Evolutionary conservation across 2,888 invertebrate genomes (phyloP).

Genomic region (Apamea crenata): DNA sequence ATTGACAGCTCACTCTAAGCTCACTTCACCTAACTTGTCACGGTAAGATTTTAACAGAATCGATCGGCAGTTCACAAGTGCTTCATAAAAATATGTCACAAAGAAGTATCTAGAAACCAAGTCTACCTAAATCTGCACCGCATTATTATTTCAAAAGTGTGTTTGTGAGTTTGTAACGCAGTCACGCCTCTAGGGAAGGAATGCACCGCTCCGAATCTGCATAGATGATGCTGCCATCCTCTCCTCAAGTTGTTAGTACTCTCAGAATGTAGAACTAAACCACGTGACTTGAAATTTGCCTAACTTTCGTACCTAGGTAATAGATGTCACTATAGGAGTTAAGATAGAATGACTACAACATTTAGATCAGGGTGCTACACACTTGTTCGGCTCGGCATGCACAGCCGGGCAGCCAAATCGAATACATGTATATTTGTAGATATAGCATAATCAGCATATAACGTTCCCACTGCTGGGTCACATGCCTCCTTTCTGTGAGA

Average conservation of each 20-base stretch:
- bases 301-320: background rate
- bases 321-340: background rate
- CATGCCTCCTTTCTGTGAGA: no score
- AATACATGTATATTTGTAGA: no score
- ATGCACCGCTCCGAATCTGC: constrained; percentile 38
- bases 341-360: background rate
- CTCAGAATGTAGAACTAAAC: constrained; percentile 12
- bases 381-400: no score
- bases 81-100: background rate
- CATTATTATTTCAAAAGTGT: constrained; percentile 45
- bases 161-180: constrained; percentile 14
- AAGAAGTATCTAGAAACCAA: background rate
- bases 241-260: constrained; percentile 15
- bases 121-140: constrained; percentile 10
- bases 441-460: no score
- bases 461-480: no score
- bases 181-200: constrained; percentile 30
- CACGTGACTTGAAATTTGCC: constrained; percentile 30
- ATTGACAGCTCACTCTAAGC: no score
- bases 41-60: no score
- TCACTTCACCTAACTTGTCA: no score
- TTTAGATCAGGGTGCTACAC: no score
- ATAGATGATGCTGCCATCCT: constrained; percentile 30
- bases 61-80: background rate
- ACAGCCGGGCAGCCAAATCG: no score